Evolutionary conservation across 1,140 invertebrate genomes (phyloP).

Genomic region (Pogonognathellus flavescens): DNA sequence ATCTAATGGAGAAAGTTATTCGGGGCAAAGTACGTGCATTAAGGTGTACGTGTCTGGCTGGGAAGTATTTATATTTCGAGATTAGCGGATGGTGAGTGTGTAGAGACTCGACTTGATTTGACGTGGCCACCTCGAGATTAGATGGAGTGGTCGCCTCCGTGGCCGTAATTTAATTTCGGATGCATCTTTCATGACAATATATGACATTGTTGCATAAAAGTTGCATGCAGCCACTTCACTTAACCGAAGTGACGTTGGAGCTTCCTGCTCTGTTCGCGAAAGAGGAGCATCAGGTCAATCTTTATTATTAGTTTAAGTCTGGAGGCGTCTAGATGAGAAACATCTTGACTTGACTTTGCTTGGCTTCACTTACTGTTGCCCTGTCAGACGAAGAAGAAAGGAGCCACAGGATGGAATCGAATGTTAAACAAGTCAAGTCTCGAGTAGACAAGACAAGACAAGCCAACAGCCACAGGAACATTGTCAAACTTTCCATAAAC

Average conservation of each 20-base stretch:
- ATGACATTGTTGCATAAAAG: conserved; percentile 49
- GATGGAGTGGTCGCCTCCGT: background rate
- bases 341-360: conserved; percentile 36
- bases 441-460: conserved; percentile 25
- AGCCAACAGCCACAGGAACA: conserved; percentile 49
- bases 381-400: background rate
- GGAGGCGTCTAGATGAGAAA: conserved; percentile 43
- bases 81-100: background rate
- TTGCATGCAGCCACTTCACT: conserved; percentile 39
- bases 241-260: background rate
- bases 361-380: background rate
- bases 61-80: too few species aligned
- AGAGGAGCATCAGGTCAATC: conserved; percentile 45
- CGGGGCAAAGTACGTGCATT: conserved; percentile 18
- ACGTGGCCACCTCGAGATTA: conserved; percentile 9
- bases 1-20: conserved; percentile 36
- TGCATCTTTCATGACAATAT: conserved; percentile 44
- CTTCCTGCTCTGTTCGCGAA: background rate
- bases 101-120: background rate
- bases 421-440: conserved; percentile 35
- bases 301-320: conserved; percentile 48
- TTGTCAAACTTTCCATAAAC: conserved; percentile 50
- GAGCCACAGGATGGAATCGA: conserved; percentile 11
- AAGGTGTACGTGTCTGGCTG: background rate
- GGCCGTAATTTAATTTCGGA: too few species aligned